Percentiles rank a stretch among this genome's conserved stretches.
phyloP scores from a whole-genome alignment of 1,140 invertebrate species.

The Dendroctonus valens region DNA sequence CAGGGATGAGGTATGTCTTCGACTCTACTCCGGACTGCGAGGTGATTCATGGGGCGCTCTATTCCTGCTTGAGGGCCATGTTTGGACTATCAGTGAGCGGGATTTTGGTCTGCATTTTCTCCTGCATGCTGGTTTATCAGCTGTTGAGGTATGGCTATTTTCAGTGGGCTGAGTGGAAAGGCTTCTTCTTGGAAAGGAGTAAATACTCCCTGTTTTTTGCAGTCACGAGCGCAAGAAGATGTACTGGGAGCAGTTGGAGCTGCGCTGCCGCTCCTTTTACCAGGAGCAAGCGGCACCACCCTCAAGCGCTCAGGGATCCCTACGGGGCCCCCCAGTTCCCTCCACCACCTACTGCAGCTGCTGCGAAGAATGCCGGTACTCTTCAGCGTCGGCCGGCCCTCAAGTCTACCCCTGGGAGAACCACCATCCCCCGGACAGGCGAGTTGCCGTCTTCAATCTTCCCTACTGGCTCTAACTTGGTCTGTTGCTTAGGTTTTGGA shows the following conservation, averaged over 20 bases:
- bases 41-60: slow-evolving; percentile 81
- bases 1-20: slow-evolving; percentile 68
- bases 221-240: slow-evolving; percentile 90
- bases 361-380: slow-evolving; percentile 69
- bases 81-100: slow-evolving; percentile 87
- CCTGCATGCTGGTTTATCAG: slow-evolving; percentile 88
- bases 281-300: slow-evolving; percentile 54
- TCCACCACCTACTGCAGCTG: slow-evolving; percentile 62
- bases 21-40: slow-evolving; percentile 82
- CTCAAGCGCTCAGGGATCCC: slow-evolving; percentile 51
- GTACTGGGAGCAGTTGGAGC: slow-evolving; percentile 89
- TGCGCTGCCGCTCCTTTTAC: slow-evolving; percentile 76
- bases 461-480: not conserved
- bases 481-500: slow-evolving; percentile 49
- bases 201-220: too few relatives aligned
- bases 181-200: too few relatives aligned
- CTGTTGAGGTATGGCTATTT: slow-evolving; percentile 62
- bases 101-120: slow-evolving; percentile 86
- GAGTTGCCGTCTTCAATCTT: not conserved
- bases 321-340: slow-evolving; percentile 47
- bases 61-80: slow-evolving; percentile 80
- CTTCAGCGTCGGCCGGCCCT: slow-evolving; percentile 54
- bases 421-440: slow-evolving; percentile 50
- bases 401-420: slow-evolving; percentile 54
- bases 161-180: too few relatives aligned